Conservation (phyloP, 2,797 vertebrate species). For the Thunnus albacares region DNA sequence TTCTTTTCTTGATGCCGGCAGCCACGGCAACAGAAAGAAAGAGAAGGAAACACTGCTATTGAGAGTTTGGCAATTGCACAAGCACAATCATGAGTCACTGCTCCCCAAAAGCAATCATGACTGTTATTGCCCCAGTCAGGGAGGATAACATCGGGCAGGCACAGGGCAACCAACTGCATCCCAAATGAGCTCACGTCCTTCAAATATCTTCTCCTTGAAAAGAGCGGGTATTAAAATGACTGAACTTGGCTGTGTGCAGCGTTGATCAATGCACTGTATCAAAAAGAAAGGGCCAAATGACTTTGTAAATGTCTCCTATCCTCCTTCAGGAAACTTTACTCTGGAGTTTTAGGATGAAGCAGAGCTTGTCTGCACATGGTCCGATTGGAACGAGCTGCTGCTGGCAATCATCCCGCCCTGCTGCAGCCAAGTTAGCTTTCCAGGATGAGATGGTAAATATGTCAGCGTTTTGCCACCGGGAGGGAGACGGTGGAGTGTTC, state of each 20-base stretch:
- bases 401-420: conserved; percentile 68
- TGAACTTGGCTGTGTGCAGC: conserved; percentile 46
- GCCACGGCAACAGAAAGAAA: conserved; percentile 33
- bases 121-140: conserved; percentile 65
- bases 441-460: conserved; percentile 79
- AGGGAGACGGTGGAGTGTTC: conserved; percentile 59
- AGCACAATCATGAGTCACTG: conserved; percentile 78
- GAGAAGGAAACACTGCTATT: conserved; percentile 51
- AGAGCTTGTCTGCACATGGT: conserved; percentile 70
- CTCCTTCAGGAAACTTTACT: conserved; percentile 64
- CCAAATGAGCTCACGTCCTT: conserved; percentile 77
- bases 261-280: conserved; percentile 53
- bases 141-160: conserved; percentile 75
- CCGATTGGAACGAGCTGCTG: conserved; percentile 60
- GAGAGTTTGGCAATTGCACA: conserved; percentile 67
- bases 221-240: conserved; percentile 54
- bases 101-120: conserved; percentile 79
- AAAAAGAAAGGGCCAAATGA: conserved; percentile 57
- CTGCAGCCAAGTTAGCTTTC: conserved; percentile 76
- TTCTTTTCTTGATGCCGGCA: conserved; percentile 37
- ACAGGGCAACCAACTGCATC: conserved; percentile 71
- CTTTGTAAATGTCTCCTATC: conserved; percentile 65
- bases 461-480: conserved; percentile 75
- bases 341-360: conserved; percentile 57
- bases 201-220: conserved; percentile 64